Percentiles rank a stretch among this genome's conserved stretches.
phyloP scores from a whole-genome alignment of 1,140 invertebrate genomes.

The Euura saliciscinereae region DNA sequence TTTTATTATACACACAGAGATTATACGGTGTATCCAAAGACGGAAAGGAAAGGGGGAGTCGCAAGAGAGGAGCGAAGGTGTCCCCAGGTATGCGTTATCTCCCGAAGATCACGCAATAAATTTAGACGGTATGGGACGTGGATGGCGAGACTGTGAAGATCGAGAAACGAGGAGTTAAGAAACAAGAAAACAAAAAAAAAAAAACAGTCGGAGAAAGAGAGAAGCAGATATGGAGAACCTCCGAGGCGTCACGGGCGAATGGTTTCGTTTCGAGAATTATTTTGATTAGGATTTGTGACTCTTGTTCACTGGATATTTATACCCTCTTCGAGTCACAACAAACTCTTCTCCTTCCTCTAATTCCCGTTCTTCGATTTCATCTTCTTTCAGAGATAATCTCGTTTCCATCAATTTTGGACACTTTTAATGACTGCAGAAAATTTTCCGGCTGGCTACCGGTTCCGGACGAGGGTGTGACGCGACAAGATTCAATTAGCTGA shows the following conservation, averaged over 20 bases:
- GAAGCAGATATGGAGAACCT: not conserved
- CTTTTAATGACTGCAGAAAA: no score
- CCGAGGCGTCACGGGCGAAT: no score
- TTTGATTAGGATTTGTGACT: slow-evolving; percentile 58
- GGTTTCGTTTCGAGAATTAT: not conserved
- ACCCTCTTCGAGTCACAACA: no score
- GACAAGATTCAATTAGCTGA: slow-evolving; percentile 7
- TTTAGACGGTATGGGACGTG: slow-evolving; percentile 39
- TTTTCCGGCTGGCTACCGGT: no score
- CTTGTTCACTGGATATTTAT: slow-evolving; percentile 40
- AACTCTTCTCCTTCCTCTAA: no score
- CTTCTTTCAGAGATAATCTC: no score
- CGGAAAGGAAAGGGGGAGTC: not conserved
- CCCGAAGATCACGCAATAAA: slow-evolving; percentile 50
- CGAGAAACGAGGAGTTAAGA: slow-evolving; percentile 15
- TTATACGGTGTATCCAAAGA: not conserved
- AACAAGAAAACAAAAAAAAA: slow-evolving; percentile 19
- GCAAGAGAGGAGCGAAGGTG: slow-evolving; percentile 40
- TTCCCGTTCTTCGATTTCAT: no score
- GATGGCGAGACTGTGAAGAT: not conserved
- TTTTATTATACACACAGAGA: not conserved
- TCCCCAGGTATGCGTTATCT: slow-evolving; percentile 56
- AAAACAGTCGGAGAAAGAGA: slow-evolving; percentile 17
- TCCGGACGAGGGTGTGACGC: not conserved
- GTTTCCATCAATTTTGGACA: no score